These are phyloP conservation scores for Polymixis lichenea DNA, from an alignment of 2,888 invertebrate genomes.

Conservation along the genomic window DNA sequence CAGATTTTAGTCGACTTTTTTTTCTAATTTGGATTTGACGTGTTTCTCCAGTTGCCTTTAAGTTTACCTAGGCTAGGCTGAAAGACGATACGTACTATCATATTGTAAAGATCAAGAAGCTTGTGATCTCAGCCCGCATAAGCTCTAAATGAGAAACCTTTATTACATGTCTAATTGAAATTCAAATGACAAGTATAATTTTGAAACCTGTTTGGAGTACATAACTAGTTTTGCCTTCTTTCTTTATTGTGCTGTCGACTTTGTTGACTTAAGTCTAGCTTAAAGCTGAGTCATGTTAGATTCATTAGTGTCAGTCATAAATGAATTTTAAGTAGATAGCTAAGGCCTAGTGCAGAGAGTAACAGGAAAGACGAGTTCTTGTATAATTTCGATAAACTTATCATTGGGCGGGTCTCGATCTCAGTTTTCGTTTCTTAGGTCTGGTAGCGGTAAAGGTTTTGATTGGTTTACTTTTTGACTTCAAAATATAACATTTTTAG, in stretches of 20 bases:
- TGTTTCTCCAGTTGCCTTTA: not conserved
- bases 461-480: not conserved
- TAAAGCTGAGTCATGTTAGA: slow-evolving; percentile 15
- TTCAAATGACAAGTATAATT: slow-evolving; percentile 42
- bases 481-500: not conserved
- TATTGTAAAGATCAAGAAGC: not conserved
- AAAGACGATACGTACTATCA: not conserved
- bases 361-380: not conserved
- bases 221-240: slow-evolving; percentile 33
- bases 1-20: not conserved
- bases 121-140: not conserved
- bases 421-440: not conserved
- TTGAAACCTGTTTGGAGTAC: slow-evolving; percentile 35
- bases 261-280: slow-evolving; percentile 28
- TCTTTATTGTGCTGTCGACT: slow-evolving; percentile 25
- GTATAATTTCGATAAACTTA: not conserved
- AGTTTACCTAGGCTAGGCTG: not conserved
- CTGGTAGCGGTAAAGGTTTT: not conserved
- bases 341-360: not conserved
- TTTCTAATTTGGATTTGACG: not conserved
- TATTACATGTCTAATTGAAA: slow-evolving; percentile 27
- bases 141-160: not conserved
- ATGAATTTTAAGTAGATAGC: slow-evolving; percentile 2
- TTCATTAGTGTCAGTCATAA: slow-evolving; percentile 11
- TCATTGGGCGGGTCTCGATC: not conserved